Base-by-base conservation (phyloP, 2,113 vertebrate species). In the Apaloderma vittatum region DNA sequence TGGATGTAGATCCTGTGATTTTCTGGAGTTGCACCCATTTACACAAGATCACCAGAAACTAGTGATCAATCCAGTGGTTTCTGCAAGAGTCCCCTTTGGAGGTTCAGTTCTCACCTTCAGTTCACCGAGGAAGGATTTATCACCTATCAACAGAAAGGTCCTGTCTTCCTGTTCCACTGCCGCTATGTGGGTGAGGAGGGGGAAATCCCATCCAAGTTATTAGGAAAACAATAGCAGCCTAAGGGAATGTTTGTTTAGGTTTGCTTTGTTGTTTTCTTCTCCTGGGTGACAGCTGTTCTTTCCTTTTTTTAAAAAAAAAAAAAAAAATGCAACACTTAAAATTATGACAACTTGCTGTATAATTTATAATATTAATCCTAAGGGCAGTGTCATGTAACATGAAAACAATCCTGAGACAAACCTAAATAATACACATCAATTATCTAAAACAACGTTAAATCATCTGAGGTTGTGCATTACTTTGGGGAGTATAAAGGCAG, bases 321-420 rank as follows among this genome's bases (percentile, higher is more conserved):
- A 40, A 40, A 40, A 55, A 91, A 95, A 68, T 65, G 62, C 73
- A 70, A 61, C 36, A 57, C 55, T 94, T 93, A 88, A 88, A 95
- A 81, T 59, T 43, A 85, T 90, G 88, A 61, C 92, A 97, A 79
- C 80, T 91, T 90, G 88, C 59, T 88, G 59, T 95, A 67, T 96
- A 85, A 92, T 96, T 95, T 91, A 88, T 62, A 93, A 77, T 89
- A 91, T 80, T 79, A 88, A 59, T 94, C 96, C 93, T 96, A 78
- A 74, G 87, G 96, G 95, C 72, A 86, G 75, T 19, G 15, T 90
- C 14, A 1, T 90, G 32, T 70, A 92, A 87, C 6, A 29, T 72
- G 63, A 90, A 86, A 97, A 86, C 37, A 92, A 89, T 73, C 68
- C 65, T 45, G 76, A 85, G 81, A 95, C 85, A 68, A 74, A 81